These are phyloP conservation scores for Riptortus pedestris DNA, from an alignment of 1,140 invertebrate genomes.

Conservation along the genomic window DNA sequence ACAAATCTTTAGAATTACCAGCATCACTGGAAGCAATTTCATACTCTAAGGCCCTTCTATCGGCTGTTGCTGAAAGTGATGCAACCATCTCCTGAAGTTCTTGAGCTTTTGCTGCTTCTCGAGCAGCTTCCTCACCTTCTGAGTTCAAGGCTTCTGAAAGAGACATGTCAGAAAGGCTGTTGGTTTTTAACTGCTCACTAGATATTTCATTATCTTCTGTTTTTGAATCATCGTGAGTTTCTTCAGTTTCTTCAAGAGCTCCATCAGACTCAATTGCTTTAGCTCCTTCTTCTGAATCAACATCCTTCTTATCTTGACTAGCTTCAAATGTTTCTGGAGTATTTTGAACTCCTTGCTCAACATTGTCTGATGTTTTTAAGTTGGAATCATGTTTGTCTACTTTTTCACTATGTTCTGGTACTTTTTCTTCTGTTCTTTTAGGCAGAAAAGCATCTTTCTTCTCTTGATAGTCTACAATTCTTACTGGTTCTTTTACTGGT, in stretches of 20 bases:
- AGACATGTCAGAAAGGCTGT: conserved; percentile 30
- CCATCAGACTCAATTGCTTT: conserved; percentile 1
- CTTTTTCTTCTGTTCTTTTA: not conserved
- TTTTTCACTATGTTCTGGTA: no score
- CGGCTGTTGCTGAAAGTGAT: not conserved
- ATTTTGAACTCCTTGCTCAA: not conserved
- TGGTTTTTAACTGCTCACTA: conserved; percentile 30
- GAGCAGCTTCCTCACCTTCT: conserved; percentile 25
- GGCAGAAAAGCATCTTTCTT: not conserved
- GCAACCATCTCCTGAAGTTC: conserved; percentile 8
- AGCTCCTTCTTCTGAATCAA: not conserved
- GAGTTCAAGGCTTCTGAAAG: conserved; percentile 25
- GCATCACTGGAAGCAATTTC: not conserved
- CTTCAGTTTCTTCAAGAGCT: not conserved
- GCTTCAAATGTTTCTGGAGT: not conserved
- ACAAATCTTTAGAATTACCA: not conserved
- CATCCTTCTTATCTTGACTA: not conserved
- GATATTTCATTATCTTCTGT: conserved; percentile 28
- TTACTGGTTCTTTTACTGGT: not conserved
- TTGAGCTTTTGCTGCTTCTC: conserved; percentile 19
- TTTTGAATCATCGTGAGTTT: conserved; percentile 1
- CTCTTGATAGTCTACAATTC: conserved; percentile 4
- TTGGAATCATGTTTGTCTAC: no score
- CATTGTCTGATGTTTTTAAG: no score
- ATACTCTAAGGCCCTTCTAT: not conserved